Base-by-base conservation (phyloP, 2,888 invertebrate species). In the Ormyrus nitidulus region DNA sequence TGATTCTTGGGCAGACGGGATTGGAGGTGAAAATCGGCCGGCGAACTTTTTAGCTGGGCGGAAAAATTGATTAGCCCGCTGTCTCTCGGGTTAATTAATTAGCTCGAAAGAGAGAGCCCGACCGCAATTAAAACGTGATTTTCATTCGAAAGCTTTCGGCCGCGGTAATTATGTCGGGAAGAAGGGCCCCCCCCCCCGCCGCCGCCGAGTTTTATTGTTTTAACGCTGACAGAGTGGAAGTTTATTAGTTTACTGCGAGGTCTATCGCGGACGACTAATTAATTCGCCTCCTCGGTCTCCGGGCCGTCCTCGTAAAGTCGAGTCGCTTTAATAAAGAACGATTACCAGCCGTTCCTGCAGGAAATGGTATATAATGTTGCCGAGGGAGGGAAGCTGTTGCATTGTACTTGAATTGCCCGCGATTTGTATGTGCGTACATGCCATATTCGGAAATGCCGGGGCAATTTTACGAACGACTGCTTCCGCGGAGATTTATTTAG, bases 251-350 rank as follows among this genome's bases (percentile, higher is more conserved):
- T n/a, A 56, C 56, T 56, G n/a, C 2, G n/a, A 7, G 11, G 56
- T 56, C 56, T 56, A 6, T 19, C 19, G 19, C 19, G 19, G 19
- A 19, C 9, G 56, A n/a, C 56, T 56, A 56, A 56, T 56, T 56
- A 56, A 56, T 56, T 56, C 56, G 11, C 11, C 56, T 56, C n/a
- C n/a, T 56, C 56, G 56, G 19, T 19, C 19, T 19, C 19, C 0
- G 19, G 19, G 19, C 19, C 19, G 19, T 19, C 19, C 19, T 19
- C 19, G 19, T n/a, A 56, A 56, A 19, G 19, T 19, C 19, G 19
- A 56, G n/a, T 56, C 6, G 10, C 56, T 56, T n/a, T 56, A 56
- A 56, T 56, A 56, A 56, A 56, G 56, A 56, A 56, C 56, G 56
- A 56, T 56, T 56, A 56, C 10, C 56, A 10, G 8, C 11, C 56